A percentile compares a stretch with the other conserved stretches of the same genome.
These are phyloP conservation scores for Synanceia verrucosa DNA, from an alignment of 2,797 vertebrate species.

Conservation along the genomic window DNA sequence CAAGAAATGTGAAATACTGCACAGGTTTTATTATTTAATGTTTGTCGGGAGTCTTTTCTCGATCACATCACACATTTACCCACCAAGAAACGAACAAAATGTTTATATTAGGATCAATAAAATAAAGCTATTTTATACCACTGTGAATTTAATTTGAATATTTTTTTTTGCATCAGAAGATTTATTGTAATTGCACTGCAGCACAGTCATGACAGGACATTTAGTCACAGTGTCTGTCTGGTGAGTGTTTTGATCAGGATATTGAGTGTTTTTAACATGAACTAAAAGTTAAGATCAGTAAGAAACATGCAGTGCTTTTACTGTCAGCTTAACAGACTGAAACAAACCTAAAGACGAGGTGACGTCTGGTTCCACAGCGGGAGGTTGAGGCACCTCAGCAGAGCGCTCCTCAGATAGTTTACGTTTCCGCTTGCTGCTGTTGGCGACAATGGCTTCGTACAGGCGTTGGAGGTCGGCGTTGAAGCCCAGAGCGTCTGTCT, in stretches of 20 bases:
- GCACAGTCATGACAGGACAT: too few species aligned
- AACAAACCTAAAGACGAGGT: conserved; percentile 33
- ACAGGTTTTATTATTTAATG: background rate
- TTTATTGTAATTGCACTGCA: too few species aligned
- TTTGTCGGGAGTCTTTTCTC: too few species aligned
- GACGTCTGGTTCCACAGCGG: background rate
- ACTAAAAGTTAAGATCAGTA: background rate
- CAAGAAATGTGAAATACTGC: background rate
- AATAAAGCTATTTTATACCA: too few species aligned
- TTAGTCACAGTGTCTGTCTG: background rate
- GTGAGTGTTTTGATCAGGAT: background rate
- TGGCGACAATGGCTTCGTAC: conserved; percentile 53
- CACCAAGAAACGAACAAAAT: too few species aligned
- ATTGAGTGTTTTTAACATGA: background rate
- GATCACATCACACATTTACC: too few species aligned
- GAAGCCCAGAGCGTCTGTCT: conserved; percentile 37
- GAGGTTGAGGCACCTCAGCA: background rate
- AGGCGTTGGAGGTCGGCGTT: conserved; percentile 65
- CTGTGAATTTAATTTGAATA: too few species aligned
- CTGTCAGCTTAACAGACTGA: too few species aligned
- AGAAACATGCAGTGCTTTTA: too few species aligned
- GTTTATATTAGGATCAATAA: too few species aligned
- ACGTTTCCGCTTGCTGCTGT: conserved; percentile 55
- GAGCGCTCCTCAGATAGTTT: conserved; percentile 22
- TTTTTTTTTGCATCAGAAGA: too few species aligned